Base-by-base conservation (phyloP, 2,888 invertebrate species). In the Coenonympha glycerion region DNA sequence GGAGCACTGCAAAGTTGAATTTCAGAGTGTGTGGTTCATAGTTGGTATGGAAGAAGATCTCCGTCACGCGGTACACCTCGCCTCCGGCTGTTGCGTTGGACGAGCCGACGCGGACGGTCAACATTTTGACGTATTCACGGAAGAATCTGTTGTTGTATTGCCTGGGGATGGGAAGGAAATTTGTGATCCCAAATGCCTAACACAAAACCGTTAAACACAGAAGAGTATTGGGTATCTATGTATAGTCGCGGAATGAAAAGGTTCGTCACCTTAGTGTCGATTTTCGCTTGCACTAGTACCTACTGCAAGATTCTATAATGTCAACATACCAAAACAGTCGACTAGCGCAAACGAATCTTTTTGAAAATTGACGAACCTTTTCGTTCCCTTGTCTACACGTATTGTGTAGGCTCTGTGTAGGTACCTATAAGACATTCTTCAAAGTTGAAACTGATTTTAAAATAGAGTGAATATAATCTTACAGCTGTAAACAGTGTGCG, bases 111-210 rank as follows among this genome's bases (percentile, higher is more conserved):
- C 85, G 66, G 2, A 87, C 71, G 1, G 75, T 66, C 6, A 87
- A 63, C 83, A 86, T 83, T 54, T 80, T 81, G 1, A 83, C 79
- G 62, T 84, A 84, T 60, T 87, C 86, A 1, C 84, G 71, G 69
- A 77, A 85, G 68, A 85, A 85, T 2, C 86, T 71, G 57, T 86
- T 87, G 66, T 85, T 84, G 66, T 83, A 86, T 56, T 85, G 86
- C 6, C 86, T 86, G 69, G 3, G 58, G 59, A 46, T 2, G 19
- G 8, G 11, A 36, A 34, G 8, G 6, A 8, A 16, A 8, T 13
- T 1, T 8, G n/a, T n/a, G n/a, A n/a, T n/a, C n/a, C n/a, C n/a
- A n/a, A n/a, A n/a, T n/a, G 5, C 4, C 13, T 30, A 30, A 5
- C 11, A 11, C n/a, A 28, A 3, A n/a, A 6, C 9, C 4, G 21